Evolutionary conservation across 2,113 vertebrate species (phyloP).

Genomic region (Centropus bengalensis): DNA sequence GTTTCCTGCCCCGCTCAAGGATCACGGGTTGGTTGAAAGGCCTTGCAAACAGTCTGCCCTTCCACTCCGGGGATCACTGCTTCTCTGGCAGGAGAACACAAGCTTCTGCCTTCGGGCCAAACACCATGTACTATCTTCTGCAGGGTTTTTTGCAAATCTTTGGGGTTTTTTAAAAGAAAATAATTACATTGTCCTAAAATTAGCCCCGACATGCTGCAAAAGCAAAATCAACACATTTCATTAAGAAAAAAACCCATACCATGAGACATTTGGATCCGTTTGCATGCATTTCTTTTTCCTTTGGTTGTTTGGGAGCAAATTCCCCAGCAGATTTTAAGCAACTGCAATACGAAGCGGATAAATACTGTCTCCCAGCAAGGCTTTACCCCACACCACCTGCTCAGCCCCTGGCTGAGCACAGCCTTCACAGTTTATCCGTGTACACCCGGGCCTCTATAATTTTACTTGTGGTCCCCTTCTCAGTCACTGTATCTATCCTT

Average conservation of each 20-base stretch:
- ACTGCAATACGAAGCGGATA: background rate
- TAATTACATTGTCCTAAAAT: background rate
- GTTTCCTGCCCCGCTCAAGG: background rate
- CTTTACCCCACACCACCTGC: accelerated
- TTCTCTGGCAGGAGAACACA: background rate
- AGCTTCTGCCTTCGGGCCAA: background rate
- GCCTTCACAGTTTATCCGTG: background rate
- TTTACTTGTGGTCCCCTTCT: background rate
- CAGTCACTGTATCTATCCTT: background rate
- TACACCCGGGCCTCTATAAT: background rate
- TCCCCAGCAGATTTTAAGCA: background rate
- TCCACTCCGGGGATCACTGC: background rate
- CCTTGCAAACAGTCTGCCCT: background rate
- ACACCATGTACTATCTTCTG: background rate
- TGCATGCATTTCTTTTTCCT: background rate
- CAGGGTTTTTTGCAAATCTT: background rate
- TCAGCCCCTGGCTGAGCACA: accelerated
- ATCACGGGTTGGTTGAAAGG: background rate
- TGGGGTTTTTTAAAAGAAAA: background rate
- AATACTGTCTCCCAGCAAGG: background rate
- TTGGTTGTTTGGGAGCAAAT: constrained; percentile 36
- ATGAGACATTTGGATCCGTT: constrained; percentile 36
- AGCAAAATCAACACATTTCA: background rate
- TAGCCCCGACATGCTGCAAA: background rate
- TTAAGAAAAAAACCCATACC: background rate